Evolutionary conservation across 2,113 vertebrate species (phyloP).

Genomic region (Nanger granti): DNA sequence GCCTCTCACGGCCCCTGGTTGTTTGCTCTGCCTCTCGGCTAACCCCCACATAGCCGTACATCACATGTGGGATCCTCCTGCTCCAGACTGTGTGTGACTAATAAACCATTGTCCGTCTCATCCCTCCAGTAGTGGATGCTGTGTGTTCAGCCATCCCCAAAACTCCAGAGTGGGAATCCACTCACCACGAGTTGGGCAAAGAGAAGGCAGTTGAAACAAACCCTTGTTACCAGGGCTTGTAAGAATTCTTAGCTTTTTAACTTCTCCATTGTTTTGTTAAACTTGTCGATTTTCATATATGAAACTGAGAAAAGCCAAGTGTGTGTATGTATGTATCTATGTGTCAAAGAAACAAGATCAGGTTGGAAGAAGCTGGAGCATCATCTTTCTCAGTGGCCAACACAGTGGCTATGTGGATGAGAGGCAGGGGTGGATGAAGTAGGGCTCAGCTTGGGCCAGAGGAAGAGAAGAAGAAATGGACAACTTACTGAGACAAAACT

Average conservation of each 20-base stretch:
- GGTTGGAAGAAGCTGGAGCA: not conserved
- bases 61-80: not conserved
- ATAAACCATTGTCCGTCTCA: not conserved
- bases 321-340: not conserved
- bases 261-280: not conserved
- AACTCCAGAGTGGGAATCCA: not conserved
- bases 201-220: not conserved
- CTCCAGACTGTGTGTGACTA: not conserved
- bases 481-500: not conserved
- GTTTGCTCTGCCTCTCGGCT: not conserved
- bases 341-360: not conserved
- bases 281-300: not conserved
- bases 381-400: not conserved
- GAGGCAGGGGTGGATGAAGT: not conserved
- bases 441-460: not conserved
- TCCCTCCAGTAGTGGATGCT: not conserved
- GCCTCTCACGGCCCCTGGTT: not conserved
- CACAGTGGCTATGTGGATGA: not conserved
- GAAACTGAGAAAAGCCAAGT: not conserved
- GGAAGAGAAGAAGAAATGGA: not conserved
- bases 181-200: not conserved
- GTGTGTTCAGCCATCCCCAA: not conserved
- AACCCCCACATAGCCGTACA: not conserved
- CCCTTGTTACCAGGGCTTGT: not conserved
- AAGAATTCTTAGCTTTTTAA: slow-evolving; percentile 3